Evolutionary conservation across 2,113 vertebrate species (phyloP).

Genomic region (Pteropus alecto): DNA sequence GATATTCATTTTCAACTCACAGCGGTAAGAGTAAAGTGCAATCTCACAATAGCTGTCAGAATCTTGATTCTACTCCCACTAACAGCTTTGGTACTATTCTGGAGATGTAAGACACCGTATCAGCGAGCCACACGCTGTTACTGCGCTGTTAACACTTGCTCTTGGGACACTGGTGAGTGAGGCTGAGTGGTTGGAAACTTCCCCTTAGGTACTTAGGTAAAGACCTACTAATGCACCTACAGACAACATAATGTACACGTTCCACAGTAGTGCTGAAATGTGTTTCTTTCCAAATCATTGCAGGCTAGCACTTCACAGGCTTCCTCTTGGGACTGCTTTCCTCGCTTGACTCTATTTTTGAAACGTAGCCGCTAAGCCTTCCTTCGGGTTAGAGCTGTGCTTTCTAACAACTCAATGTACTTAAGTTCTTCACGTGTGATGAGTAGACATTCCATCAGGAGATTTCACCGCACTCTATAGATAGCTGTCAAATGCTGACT

Average conservation of each 20-base stretch:
- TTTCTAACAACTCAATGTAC: conserved; percentile 40
- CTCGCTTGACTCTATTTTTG: conserved; percentile 26
- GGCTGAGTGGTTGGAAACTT: conserved; percentile 38
- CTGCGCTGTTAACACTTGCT: conserved; percentile 59
- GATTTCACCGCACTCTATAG: background rate
- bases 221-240: conserved; percentile 38
- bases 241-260: conserved; percentile 10
- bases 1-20: conserved; percentile 60
- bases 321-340: conserved; percentile 68
- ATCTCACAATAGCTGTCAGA: conserved; percentile 74
- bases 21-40: conserved; percentile 56
- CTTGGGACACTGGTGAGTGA: conserved; percentile 56
- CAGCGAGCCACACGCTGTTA: conserved; percentile 50
- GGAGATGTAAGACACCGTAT: conserved; percentile 62
- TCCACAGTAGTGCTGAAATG: conserved; percentile 58
- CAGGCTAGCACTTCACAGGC: conserved; percentile 70
- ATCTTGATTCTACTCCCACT: conserved; percentile 56
- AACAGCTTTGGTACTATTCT: conserved; percentile 62
- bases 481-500: background rate
- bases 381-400: conserved; percentile 49
- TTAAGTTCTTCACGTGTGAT: conserved; percentile 38
- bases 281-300: conserved; percentile 82
- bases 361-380: conserved; percentile 55
- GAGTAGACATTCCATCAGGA: conserved; percentile 43
- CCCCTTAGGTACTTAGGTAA: conserved; percentile 64